Percentiles rank a stretch among this genome's conserved stretches.
Evolutionary conservation across 2,113 vertebrate genomes (phyloP).

Genomic region (Megaceryle maxima): DNA sequence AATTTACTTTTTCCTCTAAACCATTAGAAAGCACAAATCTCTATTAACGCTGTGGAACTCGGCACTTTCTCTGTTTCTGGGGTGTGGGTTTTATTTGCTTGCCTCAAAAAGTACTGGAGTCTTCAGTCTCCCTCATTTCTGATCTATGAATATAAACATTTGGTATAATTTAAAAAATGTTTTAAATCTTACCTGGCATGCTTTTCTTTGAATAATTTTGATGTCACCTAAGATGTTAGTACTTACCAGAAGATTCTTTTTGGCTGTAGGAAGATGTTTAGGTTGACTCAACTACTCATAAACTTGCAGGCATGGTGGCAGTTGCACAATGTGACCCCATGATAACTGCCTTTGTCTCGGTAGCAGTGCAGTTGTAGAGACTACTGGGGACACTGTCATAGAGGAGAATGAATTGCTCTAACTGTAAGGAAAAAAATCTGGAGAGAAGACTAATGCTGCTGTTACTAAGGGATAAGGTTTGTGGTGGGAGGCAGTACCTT

Average conservation of each 20-base stretch:
- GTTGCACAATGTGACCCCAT: fast-evolving
- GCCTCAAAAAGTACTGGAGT: neutral
- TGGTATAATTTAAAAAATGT: neutral
- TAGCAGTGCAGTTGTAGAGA: neutral
- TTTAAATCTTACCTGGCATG: no score
- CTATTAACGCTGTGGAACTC: neutral
- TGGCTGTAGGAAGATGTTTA: neutral
- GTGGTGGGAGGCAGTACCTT: neutral
- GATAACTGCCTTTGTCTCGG: neutral
- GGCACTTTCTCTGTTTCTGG: neutral
- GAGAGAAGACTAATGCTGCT: neutral
- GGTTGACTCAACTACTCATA: neutral
- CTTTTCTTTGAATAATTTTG: neutral
- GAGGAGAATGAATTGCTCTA: neutral
- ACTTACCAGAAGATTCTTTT: neutral
- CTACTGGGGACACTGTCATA: no score
- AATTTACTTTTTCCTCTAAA: neutral
- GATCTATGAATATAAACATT: neutral
- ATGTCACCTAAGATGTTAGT: neutral
- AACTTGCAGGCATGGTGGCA: neutral
- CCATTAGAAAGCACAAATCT: neutral
- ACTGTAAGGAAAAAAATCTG: neutral
- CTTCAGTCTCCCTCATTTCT: neutral
- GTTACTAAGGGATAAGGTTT: neutral
- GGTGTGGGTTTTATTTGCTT: neutral